Percentiles rank a stretch among this genome's conserved stretches.
Evolutionary conservation across 2,797 vertebrate genomes (phyloP).

Genomic region (Notoglanidium macrostoma): DNA sequence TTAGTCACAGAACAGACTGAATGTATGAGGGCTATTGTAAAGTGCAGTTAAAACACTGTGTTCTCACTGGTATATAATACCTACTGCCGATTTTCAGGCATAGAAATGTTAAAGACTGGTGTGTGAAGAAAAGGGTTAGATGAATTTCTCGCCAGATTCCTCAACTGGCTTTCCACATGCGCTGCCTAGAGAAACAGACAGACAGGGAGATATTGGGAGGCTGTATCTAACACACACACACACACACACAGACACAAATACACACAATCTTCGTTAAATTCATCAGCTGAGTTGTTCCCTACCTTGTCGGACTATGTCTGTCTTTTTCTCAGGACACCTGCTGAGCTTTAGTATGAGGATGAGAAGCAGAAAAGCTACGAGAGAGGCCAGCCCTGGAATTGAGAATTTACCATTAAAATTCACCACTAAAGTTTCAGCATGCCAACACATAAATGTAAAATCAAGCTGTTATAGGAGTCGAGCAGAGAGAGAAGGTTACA

Average conservation of each 20-base stretch:
- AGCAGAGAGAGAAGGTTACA: slow-evolving; percentile 33
- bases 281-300: slow-evolving; percentile 17
- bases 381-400: slow-evolving; percentile 39
- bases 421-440: not conserved
- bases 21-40: not conserved
- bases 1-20: slow-evolving; percentile 2
- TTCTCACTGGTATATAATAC: slow-evolving; percentile 36
- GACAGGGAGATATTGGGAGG: not conserved
- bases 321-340: slow-evolving; percentile 33
- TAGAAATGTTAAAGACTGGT: not conserved
- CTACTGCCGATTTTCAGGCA: slow-evolving; percentile 31
- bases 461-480: not conserved
- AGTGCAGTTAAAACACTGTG: slow-evolving; percentile 8
- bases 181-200: slow-evolving; percentile 58
- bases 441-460: not conserved
- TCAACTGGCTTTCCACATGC: slow-evolving; percentile 69
- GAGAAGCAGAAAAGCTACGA: slow-evolving; percentile 48
- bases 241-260: not conserved
- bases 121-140: slow-evolving; percentile 48
- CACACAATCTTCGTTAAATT: not conserved
- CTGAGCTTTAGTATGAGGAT: slow-evolving; percentile 50
- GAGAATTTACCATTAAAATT: not conserved
- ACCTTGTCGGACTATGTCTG: slow-evolving; percentile 56
- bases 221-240: slow-evolving; percentile 22
- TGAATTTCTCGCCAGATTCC: slow-evolving; percentile 69